Percentiles rank a stretch among this genome's conserved stretches.
These are phyloP conservation scores for Crocallis elinguaria DNA, from an alignment of 2,888 invertebrate species.

Conservation along the genomic window DNA sequence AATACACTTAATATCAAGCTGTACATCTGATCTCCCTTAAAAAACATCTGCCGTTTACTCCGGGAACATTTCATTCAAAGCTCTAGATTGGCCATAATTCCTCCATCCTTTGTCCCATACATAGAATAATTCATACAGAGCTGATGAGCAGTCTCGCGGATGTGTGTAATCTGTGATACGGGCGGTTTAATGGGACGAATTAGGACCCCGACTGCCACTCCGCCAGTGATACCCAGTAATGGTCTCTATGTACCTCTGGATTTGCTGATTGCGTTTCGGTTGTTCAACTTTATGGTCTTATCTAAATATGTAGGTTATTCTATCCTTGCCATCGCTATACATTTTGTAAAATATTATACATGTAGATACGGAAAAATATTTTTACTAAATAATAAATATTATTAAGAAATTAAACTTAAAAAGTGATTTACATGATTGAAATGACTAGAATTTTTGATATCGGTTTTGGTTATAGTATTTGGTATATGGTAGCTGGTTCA, in stretches of 20 bases:
- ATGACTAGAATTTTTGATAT: too few relatives aligned
- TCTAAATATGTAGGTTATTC: too few relatives aligned
- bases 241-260: neutral
- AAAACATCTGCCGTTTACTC: conserved; percentile 10
- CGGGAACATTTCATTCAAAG: conserved; percentile 5
- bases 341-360: too few relatives aligned
- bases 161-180: conserved; percentile 76
- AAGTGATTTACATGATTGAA: too few relatives aligned
- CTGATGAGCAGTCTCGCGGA: conserved; percentile 58
- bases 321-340: too few relatives aligned
- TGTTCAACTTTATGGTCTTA: conserved; percentile 2
- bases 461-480: too few relatives aligned
- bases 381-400: too few relatives aligned
- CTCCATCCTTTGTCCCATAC: conserved; percentile 37
- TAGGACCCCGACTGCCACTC: conserved; percentile 45
- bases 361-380: too few relatives aligned
- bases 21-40: neutral
- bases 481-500: too few relatives aligned
- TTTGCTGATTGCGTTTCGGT: conserved; percentile 8
- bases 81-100: conserved; percentile 28
- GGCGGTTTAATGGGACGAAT: conserved; percentile 71
- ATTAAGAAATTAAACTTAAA: too few relatives aligned
- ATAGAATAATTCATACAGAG: conserved; percentile 36
- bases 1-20: neutral
- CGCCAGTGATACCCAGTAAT: conserved; percentile 34